Conservation (phyloP, 1,140 invertebrate genomes). For the Sycobia sp. region DNA sequence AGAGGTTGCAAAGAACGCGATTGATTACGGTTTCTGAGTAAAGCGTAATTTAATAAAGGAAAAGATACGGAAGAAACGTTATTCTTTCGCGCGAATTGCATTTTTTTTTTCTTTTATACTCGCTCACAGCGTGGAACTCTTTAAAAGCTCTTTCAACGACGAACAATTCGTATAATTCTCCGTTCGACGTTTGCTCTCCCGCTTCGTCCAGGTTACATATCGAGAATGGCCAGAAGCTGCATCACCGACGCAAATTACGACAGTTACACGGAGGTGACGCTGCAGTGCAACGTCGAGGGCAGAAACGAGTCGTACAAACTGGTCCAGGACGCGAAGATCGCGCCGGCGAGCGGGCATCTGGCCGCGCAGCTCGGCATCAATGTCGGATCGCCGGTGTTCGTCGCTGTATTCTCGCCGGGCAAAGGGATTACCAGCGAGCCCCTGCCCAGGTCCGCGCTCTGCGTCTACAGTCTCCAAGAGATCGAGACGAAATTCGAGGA, state of each 20-base stretch:
- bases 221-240: conserved; percentile 88
- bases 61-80: too few relatives aligned
- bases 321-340: conserved; percentile 87
- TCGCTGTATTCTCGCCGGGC: conserved; percentile 84
- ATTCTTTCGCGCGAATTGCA: too few relatives aligned
- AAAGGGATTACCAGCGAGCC: conserved; percentile 81
- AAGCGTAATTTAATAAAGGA: too few relatives aligned
- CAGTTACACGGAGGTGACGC: conserved; percentile 92
- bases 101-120: too few relatives aligned
- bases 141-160: too few relatives aligned
- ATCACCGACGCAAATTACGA: conserved; percentile 93
- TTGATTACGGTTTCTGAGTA: too few relatives aligned
- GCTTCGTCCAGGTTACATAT: conserved; percentile 73
- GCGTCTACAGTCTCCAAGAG: conserved; percentile 82
- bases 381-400: conserved; percentile 76
- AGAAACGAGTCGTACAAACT: conserved; percentile 78
- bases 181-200: too few relatives aligned
- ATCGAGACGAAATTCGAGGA: conserved; percentile 93
- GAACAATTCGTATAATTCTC: too few relatives aligned
- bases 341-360: conserved; percentile 78
- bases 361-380: conserved; percentile 80
- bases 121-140: too few relatives aligned
- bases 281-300: conserved; percentile 78
- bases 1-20: too few relatives aligned
- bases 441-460: conserved; percentile 79